Evolutionary conservation across 2,797 vertebrate genomes (phyloP).

Genomic region (Pelobates cultripes): DNA sequence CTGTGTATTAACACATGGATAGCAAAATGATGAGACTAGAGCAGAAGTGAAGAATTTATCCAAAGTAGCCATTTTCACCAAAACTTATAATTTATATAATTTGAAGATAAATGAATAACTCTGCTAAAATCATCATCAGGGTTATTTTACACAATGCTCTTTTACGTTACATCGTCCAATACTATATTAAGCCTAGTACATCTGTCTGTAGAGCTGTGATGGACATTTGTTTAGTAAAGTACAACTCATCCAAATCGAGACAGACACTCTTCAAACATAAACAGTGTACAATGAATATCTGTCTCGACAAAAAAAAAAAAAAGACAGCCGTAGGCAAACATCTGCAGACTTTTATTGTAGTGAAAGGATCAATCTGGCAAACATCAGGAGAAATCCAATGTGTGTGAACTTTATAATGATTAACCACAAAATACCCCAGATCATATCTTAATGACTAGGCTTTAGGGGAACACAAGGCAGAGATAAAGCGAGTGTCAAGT

Average conservation of each 20-base stretch:
- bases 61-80: too few species aligned
- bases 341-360: not conserved
- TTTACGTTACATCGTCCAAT: too few species aligned
- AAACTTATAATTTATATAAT: too few species aligned
- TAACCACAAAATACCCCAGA: conserved; percentile 29
- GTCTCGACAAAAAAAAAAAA: not conserved
- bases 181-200: not conserved
- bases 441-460: conserved; percentile 12
- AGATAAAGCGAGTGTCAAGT: conserved; percentile 15
- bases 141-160: too few species aligned
- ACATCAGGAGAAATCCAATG: not conserved
- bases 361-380: not conserved
- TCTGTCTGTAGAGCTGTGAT: not conserved
- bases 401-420: conserved; percentile 9
- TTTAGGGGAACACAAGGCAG: conserved; percentile 15
- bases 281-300: conserved; percentile 25
- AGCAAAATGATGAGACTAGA: too few species aligned
- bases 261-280: conserved; percentile 17
- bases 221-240: conserved; percentile 33
- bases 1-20: too few species aligned
- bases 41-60: too few species aligned
- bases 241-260: conserved; percentile 15
- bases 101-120: too few species aligned
- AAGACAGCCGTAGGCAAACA: conserved; percentile 11
- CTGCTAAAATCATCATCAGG: too few species aligned